Percentiles rank a stretch among this genome's conserved stretches.
Evolutionary conservation across 2,888 invertebrate genomes (phyloP).

Genomic region (Ophioninae sp.): DNA sequence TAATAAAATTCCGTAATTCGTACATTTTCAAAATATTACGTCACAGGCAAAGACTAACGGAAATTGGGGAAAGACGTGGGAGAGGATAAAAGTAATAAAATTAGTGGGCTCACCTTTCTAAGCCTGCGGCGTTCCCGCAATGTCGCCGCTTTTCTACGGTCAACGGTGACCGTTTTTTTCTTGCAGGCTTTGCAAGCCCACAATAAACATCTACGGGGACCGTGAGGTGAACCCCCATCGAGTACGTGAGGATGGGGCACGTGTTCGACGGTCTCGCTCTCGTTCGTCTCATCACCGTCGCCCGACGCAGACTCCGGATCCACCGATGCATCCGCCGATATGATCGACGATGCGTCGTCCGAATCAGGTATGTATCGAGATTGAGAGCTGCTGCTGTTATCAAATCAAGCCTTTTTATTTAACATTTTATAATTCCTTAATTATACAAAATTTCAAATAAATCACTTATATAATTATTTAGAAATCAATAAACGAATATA

Average conservation of each 20-base stretch:
- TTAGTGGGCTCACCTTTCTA: conserved; percentile 88
- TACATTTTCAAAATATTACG: background rate
- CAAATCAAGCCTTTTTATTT: conserved; percentile 15
- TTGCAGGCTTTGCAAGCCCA: conserved; percentile 99
- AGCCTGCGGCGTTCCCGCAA: conserved; percentile 95
- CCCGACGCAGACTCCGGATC: conserved; percentile 75
- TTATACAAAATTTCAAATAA: no score
- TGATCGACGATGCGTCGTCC: conserved; percentile 77
- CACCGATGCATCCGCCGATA: conserved; percentile 77
- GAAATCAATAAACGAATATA: no score
- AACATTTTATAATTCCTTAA: background rate
- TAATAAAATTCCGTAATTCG: background rate
- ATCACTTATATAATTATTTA: no score
- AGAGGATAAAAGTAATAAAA: background rate
- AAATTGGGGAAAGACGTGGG: background rate
- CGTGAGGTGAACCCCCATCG: conserved; percentile 76
- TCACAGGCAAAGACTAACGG: background rate
- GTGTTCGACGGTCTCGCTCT: conserved; percentile 73
- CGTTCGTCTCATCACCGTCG: conserved; percentile 72
- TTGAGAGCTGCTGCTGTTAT: conserved; percentile 70
- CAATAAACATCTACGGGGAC: conserved; percentile 90
- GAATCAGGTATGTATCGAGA: conserved; percentile 76
- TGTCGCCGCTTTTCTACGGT: conserved; percentile 98
- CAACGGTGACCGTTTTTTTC: conserved; percentile 96
- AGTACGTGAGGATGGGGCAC: conserved; percentile 78